phyloP scores from a whole-genome alignment of 2,113 vertebrate species.

The Dasyornis broadbenti region DNA sequence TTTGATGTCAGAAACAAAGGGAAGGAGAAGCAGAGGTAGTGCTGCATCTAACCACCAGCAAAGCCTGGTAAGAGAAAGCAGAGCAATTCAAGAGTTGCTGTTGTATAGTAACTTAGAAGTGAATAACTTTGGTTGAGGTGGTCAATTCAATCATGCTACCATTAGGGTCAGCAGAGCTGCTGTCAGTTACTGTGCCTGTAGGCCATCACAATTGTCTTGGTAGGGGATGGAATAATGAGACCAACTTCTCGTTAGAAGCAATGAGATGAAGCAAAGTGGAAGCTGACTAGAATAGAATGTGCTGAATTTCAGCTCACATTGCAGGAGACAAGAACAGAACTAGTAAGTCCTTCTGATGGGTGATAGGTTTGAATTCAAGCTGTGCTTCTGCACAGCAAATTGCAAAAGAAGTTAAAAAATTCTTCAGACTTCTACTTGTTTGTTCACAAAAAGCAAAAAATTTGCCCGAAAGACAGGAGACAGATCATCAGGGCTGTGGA shows the following conservation, averaged over 20 bases:
- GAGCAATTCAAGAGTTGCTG: background rate
- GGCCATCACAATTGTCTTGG: background rate
- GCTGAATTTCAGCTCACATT: background rate
- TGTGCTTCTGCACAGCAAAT: background rate
- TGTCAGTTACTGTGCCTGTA: fast-evolving
- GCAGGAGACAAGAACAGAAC: background rate
- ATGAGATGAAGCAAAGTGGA: background rate
- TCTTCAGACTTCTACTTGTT: background rate
- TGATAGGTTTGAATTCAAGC: background rate
- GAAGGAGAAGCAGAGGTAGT: background rate
- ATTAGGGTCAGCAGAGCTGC: background rate
- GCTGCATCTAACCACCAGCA: background rate
- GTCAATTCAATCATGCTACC: fast-evolving
- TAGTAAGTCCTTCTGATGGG: background rate
- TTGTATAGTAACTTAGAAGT: background rate
- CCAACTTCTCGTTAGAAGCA: background rate
- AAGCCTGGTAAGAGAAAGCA: background rate
- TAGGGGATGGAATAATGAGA: background rate
- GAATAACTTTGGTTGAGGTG: background rate
- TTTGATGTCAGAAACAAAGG: background rate
- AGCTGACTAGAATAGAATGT: background rate
- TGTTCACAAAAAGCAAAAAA: background rate
- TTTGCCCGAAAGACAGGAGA: background rate
- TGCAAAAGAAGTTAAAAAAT: background rate
- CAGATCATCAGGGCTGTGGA: background rate